Base-by-base conservation (phyloP, 2,888 invertebrate genomes). In the Brenthis daphne region DNA sequence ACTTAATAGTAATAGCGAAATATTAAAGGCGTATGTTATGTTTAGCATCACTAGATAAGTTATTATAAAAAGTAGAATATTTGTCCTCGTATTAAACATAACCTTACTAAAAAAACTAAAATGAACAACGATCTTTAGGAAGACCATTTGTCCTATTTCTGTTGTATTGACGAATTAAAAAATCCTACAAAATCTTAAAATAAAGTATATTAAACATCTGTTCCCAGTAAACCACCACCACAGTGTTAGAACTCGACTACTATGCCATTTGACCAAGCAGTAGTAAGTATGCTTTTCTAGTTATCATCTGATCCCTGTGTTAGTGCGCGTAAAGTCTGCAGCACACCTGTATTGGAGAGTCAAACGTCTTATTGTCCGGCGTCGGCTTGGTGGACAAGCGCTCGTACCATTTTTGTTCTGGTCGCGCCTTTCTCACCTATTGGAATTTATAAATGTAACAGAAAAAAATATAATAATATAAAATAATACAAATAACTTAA, bases 351-450 rank as follows among this genome's bases (percentile, higher is more conserved):
- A 87, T 77, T 57, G 86, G 88, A 71, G 76, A 83, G 67, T 85
- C 84, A 75, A 78, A 77, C 79, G 82, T 83, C 80, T 83, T 86
- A 79, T 75, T 82, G 78, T 84, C 84, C 77, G 76, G 77, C 48
- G 81, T 74, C 51, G 80, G 75, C 75, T 82, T 86, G 68, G 82
- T 78, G 65, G 90, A 91, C 73, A 92, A 86, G 54, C 92, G 86
- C 85, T 92, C 92, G 87, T 84, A 91, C 92, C 92, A 92, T 73
- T 85, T 87, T 82, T 83, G 87, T 72, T 87, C 85, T 6, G 79
- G 74, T 55, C 84, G 85, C 71, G 73, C 76, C 79, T 85, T 85
- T 82, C 84, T 84, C 80, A 88, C 88, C 91, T 90, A 86, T 12
- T 74, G 67, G 55, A 37, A 53, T 57, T 43, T 54, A 47, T 14